Conservation (phyloP, 2,113 vertebrate genomes). For the Proterorhinus semilunaris region DNA sequence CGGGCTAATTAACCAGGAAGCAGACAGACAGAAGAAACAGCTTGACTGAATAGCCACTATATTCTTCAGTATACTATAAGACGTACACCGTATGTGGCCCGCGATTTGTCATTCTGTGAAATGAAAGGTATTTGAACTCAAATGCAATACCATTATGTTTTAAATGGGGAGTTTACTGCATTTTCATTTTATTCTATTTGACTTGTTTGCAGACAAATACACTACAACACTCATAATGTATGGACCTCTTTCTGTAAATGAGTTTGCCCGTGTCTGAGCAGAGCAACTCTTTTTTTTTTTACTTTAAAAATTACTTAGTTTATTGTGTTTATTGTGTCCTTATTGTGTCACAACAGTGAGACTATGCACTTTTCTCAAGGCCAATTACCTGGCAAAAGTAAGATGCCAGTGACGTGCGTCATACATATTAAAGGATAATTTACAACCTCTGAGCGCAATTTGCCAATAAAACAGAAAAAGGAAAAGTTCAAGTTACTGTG, state of each 20-base stretch:
- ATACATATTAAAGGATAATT: slow-evolving; percentile 61
- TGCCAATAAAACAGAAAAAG: slow-evolving; percentile 29
- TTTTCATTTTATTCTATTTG: too few relatives aligned
- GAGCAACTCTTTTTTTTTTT: slow-evolving; percentile 35
- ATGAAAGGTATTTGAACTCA: background rate
- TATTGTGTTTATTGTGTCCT: slow-evolving; percentile 54
- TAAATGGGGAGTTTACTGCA: too few relatives aligned
- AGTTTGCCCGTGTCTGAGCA: background rate
- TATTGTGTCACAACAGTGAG: slow-evolving; percentile 44
- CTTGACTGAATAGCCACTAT: slow-evolving; percentile 48
- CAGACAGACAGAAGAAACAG: slow-evolving; percentile 60
- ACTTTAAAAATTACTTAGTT: slow-evolving; percentile 58
- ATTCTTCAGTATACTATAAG: slow-evolving; percentile 31
- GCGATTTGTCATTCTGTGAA: background rate
- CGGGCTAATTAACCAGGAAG: slow-evolving; percentile 78
- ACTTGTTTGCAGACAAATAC: too few relatives aligned
- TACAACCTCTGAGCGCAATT: slow-evolving; percentile 37
- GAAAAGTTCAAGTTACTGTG: slow-evolving; percentile 47
- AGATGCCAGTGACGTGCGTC: slow-evolving; percentile 54
- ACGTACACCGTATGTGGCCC: slow-evolving; percentile 3
- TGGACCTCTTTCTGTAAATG: too few relatives aligned
- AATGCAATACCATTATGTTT: background rate
- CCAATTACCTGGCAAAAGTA: slow-evolving; percentile 67
- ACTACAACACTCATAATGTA: too few relatives aligned
- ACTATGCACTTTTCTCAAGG: slow-evolving; percentile 58